phyloP scores from a whole-genome alignment of 2,888 invertebrate species.

The Drosophila neutralis region DNA sequence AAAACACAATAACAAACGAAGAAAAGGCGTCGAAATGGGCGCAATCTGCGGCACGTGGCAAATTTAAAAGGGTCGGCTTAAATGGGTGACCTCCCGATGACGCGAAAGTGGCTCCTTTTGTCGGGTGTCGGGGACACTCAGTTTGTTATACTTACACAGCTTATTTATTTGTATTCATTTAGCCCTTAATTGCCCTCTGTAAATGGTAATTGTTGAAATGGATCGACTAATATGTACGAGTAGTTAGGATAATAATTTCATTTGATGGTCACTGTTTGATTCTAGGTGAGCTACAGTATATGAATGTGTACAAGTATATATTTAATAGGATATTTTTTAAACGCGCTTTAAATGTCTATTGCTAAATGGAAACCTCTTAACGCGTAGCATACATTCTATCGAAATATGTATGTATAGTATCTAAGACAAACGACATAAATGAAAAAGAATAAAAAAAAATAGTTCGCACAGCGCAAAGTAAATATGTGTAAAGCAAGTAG shows the following conservation, averaged over 20 bases:
- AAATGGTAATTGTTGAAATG: slow-evolving; percentile 62
- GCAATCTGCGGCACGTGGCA: slow-evolving; percentile 61
- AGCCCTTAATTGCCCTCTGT: slow-evolving; percentile 51
- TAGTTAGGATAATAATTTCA: slow-evolving; percentile 71
- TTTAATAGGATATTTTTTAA: slow-evolving; percentile 62
- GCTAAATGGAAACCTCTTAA: slow-evolving; percentile 52
- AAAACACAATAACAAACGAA: slow-evolving; percentile 28
- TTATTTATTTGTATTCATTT: slow-evolving; percentile 69
- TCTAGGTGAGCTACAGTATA: slow-evolving; percentile 26
- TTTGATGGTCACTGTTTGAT: slow-evolving; percentile 43
- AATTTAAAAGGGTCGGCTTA: slow-evolving; percentile 57
- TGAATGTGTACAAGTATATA: slow-evolving; percentile 41
- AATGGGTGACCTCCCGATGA: slow-evolving; percentile 28
- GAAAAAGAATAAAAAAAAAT: slow-evolving; percentile 16
- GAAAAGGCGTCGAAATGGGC: slow-evolving; percentile 50
- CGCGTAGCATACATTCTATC: slow-evolving; percentile 67
- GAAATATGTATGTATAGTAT: slow-evolving; percentile 51
- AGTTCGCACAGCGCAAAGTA: slow-evolving; percentile 66
- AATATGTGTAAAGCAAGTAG: slow-evolving; percentile 77
- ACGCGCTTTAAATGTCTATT: slow-evolving; percentile 83
- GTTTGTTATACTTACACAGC: slow-evolving; percentile 46
- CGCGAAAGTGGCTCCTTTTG: slow-evolving; percentile 15
- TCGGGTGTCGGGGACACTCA: slow-evolving; percentile 24
- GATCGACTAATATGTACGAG: slow-evolving; percentile 47
- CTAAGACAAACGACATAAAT: slow-evolving; percentile 26